Percentiles rank a stretch among this genome's conserved stretches.
Evolutionary conservation across 2,888 invertebrate species (phyloP).

Genomic region (Aphodius sticticus): DNA sequence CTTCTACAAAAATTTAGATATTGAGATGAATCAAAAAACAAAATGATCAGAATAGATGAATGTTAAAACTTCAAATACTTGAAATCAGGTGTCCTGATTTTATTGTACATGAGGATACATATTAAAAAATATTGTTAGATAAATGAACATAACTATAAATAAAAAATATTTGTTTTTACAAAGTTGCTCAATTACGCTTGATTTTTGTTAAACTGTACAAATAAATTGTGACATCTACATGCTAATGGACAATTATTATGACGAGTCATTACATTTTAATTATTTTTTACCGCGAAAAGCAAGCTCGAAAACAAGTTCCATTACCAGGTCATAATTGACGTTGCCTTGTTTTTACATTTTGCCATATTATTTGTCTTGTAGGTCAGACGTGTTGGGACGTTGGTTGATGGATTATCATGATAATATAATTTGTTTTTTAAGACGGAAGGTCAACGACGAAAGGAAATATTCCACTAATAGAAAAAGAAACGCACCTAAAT

Average conservation of each 20-base stretch:
- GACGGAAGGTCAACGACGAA: not conserved
- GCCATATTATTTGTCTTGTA: too few relatives aligned
- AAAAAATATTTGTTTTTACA: too few relatives aligned
- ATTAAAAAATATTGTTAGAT: too few relatives aligned
- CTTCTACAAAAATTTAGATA: too few relatives aligned
- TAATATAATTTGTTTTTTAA: not conserved
- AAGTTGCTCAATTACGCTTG: not conserved
- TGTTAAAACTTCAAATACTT: too few relatives aligned
- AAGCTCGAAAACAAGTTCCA: not conserved
- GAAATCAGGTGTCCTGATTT: too few relatives aligned
- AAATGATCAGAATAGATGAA: too few relatives aligned
- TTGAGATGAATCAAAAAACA: too few relatives aligned
- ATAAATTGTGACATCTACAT: not conserved
- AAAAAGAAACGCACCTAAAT: not conserved
- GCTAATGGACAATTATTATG: not conserved
- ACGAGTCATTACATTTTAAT: not conserved
- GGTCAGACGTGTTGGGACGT: not conserved
- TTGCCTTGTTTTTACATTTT: not conserved
- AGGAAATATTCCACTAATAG: not conserved
- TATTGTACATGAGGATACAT: too few relatives aligned
- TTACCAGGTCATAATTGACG: not conserved
- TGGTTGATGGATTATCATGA: not conserved
- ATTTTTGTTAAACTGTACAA: not conserved
- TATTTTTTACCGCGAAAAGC: not conserved
- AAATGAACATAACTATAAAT: too few relatives aligned